phyloP scores from a whole-genome alignment of 2,888 invertebrate species.

The Synergus gifuensis region DNA sequence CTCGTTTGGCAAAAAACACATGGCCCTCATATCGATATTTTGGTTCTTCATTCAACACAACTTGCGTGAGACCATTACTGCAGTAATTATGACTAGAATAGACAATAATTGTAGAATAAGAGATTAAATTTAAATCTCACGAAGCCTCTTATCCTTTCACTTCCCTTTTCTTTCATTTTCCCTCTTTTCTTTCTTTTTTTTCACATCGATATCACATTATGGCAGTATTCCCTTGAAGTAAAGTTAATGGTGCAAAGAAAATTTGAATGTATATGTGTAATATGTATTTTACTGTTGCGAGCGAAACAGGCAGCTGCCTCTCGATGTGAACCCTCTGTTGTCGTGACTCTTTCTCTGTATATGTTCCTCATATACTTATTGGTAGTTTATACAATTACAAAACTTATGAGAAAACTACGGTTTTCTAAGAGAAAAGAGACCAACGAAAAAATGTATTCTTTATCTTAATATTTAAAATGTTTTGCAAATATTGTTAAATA shows the following conservation, averaged over 20 bases:
- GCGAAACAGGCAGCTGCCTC: slow-evolving; percentile 52
- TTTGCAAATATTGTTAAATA: too few relatives aligned
- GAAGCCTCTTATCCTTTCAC: background rate
- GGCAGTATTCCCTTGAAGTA: background rate
- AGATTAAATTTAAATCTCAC: background rate
- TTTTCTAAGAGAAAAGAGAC: background rate
- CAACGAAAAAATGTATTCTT: background rate
- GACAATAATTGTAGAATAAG: background rate
- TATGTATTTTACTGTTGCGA: slow-evolving; percentile 48
- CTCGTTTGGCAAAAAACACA: background rate
- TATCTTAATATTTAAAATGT: background rate
- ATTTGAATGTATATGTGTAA: background rate
- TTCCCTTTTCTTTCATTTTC: background rate
- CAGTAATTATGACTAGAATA: too few relatives aligned
- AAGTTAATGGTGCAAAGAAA: background rate
- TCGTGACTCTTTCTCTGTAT: slow-evolving; percentile 42
- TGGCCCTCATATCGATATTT: background rate
- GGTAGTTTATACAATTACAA: background rate
- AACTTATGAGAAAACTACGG: background rate
- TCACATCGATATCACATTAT: background rate
- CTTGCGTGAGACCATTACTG: background rate
- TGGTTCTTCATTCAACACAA: background rate
- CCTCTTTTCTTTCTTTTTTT: background rate
- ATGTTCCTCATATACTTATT: background rate
- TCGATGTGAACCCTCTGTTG: slow-evolving; percentile 50